A percentile compares a stretch with the other conserved stretches of the same genome.
phyloP scores from a whole-genome alignment of 2,797 vertebrate species.

The Pogoniulus pusillus region DNA sequence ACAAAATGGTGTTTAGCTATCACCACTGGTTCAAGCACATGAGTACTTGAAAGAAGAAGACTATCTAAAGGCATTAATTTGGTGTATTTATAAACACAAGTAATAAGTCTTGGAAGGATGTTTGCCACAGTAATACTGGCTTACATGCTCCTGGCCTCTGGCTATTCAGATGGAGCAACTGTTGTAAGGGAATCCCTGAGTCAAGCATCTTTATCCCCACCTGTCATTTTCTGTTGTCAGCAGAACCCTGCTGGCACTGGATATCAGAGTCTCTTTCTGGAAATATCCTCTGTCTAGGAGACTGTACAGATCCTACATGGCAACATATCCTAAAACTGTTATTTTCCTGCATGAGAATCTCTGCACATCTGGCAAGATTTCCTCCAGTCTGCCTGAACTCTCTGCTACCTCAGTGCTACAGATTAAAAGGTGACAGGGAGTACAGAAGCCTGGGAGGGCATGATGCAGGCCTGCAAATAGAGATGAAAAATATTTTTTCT shows the following conservation, averaged over 20 bases:
- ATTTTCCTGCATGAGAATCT: background rate
- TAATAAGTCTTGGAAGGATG: background rate
- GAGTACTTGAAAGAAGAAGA: background rate
- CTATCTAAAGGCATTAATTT: background rate
- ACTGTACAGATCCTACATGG: background rate
- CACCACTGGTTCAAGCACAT: background rate
- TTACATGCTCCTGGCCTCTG: background rate
- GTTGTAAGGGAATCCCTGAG: accelerated
- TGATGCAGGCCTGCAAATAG: background rate
- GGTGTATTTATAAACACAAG: background rate
- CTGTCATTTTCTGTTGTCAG: background rate
- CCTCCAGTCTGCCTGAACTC: background rate
- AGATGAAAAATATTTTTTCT: background rate
- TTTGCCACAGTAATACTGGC: background rate
- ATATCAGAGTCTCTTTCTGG: background rate
- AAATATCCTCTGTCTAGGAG: background rate
- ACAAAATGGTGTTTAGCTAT: background rate
- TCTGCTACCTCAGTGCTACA: background rate
- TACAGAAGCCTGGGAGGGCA: background rate
- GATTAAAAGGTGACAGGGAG: background rate
- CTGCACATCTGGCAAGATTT: background rate
- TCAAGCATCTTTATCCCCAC: background rate
- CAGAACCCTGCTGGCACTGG: background rate
- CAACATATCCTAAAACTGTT: background rate
- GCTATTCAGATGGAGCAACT: background rate